Percentiles rank a stretch among this genome's conserved stretches.
Conservation (phyloP, 1,140 invertebrate genomes). For the Forficula auricularia region DNA sequence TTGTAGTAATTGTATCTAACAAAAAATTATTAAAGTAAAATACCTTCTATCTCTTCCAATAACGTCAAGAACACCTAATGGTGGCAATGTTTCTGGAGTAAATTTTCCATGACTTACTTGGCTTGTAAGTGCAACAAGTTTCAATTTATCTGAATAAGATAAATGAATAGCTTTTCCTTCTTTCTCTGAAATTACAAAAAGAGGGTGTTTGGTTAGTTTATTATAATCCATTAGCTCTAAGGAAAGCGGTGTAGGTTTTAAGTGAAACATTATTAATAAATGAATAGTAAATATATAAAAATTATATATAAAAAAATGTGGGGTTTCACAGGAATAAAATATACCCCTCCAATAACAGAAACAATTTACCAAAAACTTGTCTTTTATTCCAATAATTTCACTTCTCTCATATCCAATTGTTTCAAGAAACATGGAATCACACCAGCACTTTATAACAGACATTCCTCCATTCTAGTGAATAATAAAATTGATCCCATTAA, state of each 20-base stretch:
- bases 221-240: not conserved
- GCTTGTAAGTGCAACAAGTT: constrained; percentile 78
- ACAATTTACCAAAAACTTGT: not conserved
- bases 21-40: constrained; percentile 9
- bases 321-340: not conserved
- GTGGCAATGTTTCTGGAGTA: constrained; percentile 51
- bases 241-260: not conserved
- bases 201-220: constrained; percentile 7
- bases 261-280: not conserved
- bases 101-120: constrained; percentile 80
- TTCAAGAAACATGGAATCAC: no score
- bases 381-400: no score
- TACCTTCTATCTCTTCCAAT: constrained; percentile 80
- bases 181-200: constrained; percentile 56
- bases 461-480: no score
- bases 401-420: no score
- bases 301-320: not conserved
- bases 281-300: constrained; percentile 1
- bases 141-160: constrained; percentile 83
- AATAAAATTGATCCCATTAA: no score
- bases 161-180: constrained; percentile 88
- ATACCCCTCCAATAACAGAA: not conserved
- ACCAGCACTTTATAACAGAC: no score
- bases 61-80: constrained; percentile 83
- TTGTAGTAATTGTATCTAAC: no score